Evolutionary conservation across 2,888 invertebrate genomes (phyloP).

Genomic region (Aromia moschata): DNA sequence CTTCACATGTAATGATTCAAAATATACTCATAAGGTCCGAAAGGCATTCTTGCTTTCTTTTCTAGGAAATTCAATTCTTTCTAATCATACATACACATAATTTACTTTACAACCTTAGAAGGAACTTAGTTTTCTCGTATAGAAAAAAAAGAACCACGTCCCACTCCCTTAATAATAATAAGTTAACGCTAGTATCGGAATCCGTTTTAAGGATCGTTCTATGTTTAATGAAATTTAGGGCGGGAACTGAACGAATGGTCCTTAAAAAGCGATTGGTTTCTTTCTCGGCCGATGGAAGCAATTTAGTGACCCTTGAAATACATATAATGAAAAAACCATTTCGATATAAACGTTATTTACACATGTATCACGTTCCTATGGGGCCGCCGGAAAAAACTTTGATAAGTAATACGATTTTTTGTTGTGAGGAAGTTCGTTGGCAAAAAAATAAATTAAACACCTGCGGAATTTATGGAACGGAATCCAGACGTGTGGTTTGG

Average conservation of each 20-base stretch:
- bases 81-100: too few species aligned
- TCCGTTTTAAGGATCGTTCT: background rate
- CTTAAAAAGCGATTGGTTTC: constrained; percentile 12
- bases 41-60: too few species aligned
- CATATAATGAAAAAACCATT: background rate
- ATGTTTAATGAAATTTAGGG: constrained; percentile 2
- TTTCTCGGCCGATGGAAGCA: constrained; percentile 13
- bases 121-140: too few species aligned
- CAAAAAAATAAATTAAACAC: background rate
- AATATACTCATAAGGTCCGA: too few species aligned
- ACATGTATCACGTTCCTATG: background rate
- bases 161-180: background rate
- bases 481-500: too few species aligned
- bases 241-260: constrained; percentile 1
- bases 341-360: constrained; percentile 1
- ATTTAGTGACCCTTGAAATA: background rate
- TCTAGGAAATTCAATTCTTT: too few species aligned
- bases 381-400: background rate
- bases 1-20: too few species aligned
- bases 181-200: background rate
- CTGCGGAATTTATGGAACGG: too few species aligned
- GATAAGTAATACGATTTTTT: background rate
- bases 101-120: too few species aligned
- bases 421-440: too few species aligned
- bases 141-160: background rate